Evolutionary conservation across 2,888 invertebrate genomes (phyloP).

Genomic region (Hypercompe scribonia): DNA sequence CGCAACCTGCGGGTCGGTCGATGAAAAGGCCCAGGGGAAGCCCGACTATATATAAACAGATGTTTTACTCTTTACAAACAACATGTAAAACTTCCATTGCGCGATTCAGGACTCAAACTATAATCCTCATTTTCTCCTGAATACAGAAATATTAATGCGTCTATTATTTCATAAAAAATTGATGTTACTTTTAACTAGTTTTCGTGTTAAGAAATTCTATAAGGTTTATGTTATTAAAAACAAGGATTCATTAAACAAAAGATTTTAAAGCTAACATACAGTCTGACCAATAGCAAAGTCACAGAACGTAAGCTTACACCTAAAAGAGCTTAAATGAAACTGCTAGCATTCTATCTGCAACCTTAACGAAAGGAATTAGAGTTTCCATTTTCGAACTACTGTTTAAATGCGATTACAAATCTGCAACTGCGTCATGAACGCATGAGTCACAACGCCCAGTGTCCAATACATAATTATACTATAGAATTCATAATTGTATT

Average conservation of each 20-base stretch:
- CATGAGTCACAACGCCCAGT: no score
- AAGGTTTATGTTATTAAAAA: not conserved
- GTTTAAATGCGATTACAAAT: not conserved
- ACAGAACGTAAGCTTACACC: not conserved
- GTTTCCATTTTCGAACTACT: not conserved
- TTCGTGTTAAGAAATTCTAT: not conserved
- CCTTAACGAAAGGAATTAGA: not conserved
- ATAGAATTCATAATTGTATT: no score
- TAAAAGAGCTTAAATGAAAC: not conserved
- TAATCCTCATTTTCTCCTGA: not conserved
- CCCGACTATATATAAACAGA: not conserved
- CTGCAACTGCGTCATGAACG: not conserved
- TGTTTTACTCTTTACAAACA: not conserved
- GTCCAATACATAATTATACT: no score
- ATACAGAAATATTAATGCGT: not conserved
- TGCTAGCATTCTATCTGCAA: not conserved
- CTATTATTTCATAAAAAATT: not conserved
- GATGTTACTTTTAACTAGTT: not conserved
- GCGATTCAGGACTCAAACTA: not conserved
- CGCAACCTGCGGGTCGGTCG: slow-evolving; percentile 16
- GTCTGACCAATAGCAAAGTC: not conserved
- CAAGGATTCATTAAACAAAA: not conserved
- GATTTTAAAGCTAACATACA: not conserved
- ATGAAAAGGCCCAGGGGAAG: slow-evolving; percentile 1
- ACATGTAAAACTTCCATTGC: not conserved